Conservation (phyloP, 2,797 vertebrate genomes). For the Tamandua tetradactyla region DNA sequence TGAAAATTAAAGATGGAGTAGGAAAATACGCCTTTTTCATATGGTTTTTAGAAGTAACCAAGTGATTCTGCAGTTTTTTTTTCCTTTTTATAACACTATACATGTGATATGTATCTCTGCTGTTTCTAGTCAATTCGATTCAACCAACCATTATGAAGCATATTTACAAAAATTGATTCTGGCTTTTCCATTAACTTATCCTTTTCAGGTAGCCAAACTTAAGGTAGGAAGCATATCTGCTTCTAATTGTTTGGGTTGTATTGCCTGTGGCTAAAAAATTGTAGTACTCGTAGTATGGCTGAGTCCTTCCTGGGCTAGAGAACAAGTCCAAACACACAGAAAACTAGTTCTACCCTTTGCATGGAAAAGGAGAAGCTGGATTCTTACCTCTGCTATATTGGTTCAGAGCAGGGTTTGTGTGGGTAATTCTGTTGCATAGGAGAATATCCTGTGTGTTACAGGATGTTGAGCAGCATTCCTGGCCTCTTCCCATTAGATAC, state of each 20-base stretch:
- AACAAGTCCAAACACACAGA: background rate
- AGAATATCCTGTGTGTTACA: background rate
- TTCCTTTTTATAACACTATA: background rate
- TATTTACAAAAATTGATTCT: constrained; percentile 4
- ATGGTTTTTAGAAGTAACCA: constrained; percentile 15
- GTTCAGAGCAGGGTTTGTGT: background rate
- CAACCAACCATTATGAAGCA: background rate
- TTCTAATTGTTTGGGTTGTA: background rate
- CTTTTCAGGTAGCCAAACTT: background rate
- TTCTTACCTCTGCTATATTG: background rate
- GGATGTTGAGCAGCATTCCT: background rate
- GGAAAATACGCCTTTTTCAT: background rate
- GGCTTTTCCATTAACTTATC: background rate
- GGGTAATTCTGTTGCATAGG: background rate
- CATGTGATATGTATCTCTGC: background rate
- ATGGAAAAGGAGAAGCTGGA: background rate
- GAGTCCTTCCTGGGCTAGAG: background rate
- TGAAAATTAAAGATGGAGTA: too few species aligned
- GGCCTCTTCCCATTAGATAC: background rate
- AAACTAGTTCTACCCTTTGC: background rate
- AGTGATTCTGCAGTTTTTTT: background rate
- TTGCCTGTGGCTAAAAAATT: background rate
- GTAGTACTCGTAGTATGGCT: background rate
- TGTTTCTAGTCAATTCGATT: background rate
- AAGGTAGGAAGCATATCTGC: background rate